phyloP scores from a whole-genome alignment of 2,113 vertebrate species.

The Donacobius atricapilla region DNA sequence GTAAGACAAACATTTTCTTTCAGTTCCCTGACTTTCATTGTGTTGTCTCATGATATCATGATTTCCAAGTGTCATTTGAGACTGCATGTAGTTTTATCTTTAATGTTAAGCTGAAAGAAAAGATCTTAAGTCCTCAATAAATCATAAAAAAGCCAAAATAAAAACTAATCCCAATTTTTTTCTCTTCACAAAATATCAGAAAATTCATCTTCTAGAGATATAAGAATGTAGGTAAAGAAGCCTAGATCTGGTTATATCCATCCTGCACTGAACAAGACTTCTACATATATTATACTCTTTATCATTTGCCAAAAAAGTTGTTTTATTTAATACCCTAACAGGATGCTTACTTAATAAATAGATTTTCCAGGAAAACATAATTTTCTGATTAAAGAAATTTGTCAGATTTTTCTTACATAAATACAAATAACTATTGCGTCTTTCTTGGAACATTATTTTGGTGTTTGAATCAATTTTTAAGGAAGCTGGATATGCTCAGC shows the following conservation, averaged over 20 bases:
- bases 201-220: background rate
- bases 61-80: background rate
- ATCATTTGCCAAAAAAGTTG: background rate
- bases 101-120: background rate
- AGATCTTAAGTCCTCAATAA: background rate
- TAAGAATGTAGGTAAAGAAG: background rate
- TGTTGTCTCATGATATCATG: background rate
- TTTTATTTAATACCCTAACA: background rate
- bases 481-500: background rate
- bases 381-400: background rate
- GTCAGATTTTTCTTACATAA: background rate
- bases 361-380: background rate
- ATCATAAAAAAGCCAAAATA: background rate
- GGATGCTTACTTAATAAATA: background rate
- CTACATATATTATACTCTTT: background rate
- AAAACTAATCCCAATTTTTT: background rate
- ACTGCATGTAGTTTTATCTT: background rate
- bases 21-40: background rate
- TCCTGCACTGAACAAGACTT: background rate
- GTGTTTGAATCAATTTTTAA: background rate
- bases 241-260: background rate
- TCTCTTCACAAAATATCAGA: background rate
- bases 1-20: background rate
- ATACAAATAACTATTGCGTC: background rate
- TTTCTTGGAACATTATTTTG: background rate